A percentile compares a stretch with the other conserved stretches of the same genome.
These are phyloP conservation scores for Augochlora pura DNA, from an alignment of 1,140 invertebrate species.

Conservation along the genomic window DNA sequence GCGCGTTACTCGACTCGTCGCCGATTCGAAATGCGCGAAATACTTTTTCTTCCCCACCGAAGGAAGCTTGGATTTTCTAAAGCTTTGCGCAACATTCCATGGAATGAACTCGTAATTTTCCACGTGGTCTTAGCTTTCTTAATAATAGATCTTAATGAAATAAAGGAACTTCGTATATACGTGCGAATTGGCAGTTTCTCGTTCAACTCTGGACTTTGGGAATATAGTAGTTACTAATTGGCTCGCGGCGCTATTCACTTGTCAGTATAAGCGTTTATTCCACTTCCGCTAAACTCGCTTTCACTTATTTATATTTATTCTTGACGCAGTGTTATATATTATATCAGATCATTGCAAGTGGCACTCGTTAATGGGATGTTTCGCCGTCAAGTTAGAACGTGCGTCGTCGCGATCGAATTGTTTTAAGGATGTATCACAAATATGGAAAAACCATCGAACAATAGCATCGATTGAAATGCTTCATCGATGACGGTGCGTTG, in stretches of 20 bases:
- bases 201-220: conserved; percentile 8
- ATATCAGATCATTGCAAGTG: not conserved
- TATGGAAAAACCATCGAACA: too few relatives aligned
- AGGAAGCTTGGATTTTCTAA: too few relatives aligned
- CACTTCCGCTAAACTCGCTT: conserved; percentile 28
- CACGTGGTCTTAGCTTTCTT: too few relatives aligned
- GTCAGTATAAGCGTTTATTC: conserved; percentile 6
- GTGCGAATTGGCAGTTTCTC: not conserved
- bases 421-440: too few relatives aligned
- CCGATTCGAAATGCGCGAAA: too few relatives aligned
- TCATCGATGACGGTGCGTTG: not conserved
- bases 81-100: too few relatives aligned
- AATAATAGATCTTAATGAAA: not conserved
- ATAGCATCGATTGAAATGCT: too few relatives aligned
- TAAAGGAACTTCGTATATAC: not conserved
- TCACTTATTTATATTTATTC: conserved; percentile 30
- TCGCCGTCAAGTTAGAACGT: too few relatives aligned
- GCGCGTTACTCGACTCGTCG: too few relatives aligned
- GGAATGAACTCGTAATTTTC: too few relatives aligned
- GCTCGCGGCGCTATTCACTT: conserved; percentile 11
- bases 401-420: too few relatives aligned
- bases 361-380: not conserved
- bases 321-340: not conserved
- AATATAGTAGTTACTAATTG: not conserved
- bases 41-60: too few relatives aligned